Percentiles rank a stretch among this genome's conserved stretches.
phyloP scores from a whole-genome alignment of 1,140 invertebrate species.

The Cecropterus lyciades region DNA sequence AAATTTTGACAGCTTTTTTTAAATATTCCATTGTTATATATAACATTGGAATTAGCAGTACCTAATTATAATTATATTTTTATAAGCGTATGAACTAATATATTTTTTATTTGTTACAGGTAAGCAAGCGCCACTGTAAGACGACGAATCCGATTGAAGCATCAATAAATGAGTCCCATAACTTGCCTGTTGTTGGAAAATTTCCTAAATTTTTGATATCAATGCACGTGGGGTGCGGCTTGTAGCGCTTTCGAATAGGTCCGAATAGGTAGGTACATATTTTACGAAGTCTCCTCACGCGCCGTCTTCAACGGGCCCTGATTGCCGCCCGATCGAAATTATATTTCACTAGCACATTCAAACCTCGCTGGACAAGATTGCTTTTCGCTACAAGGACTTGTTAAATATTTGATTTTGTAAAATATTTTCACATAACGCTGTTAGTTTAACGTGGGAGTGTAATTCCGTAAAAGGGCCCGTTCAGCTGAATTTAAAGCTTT shows the following conservation, averaged over 20 bases:
- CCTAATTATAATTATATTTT: too few species aligned
- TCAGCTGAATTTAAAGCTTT: conserved; percentile 4
- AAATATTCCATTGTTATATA: background rate
- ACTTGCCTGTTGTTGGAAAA: conserved; percentile 9
- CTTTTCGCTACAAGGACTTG: conserved; percentile 56
- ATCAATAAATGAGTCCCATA: conserved; percentile 5
- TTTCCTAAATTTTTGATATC: conserved; percentile 27
- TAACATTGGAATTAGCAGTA: background rate
- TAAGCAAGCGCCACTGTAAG: conserved; percentile 10
- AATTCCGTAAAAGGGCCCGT: conserved; percentile 9
- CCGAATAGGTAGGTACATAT: conserved; percentile 58
- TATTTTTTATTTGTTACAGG: conserved; percentile 40
- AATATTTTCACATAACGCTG: conserved; percentile 49
- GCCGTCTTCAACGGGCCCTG: conserved; percentile 83
- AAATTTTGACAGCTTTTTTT: background rate
- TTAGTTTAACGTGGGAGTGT: conserved; percentile 18
- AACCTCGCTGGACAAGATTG: conserved; percentile 78
- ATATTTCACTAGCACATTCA: conserved; percentile 83
- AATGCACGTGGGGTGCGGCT: conserved; percentile 35
- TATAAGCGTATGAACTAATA: background rate
- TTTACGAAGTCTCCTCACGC: conserved; percentile 81
- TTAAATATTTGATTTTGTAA: conserved; percentile 57
- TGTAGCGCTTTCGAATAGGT: conserved; percentile 46
- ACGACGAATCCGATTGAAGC: background rate
- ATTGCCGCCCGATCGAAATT: conserved; percentile 84